A percentile compares a stretch with the other conserved stretches of the same genome.
Conservation (phyloP, 2,113 vertebrate species). For the Mesembrinibis cayennensis region DNA sequence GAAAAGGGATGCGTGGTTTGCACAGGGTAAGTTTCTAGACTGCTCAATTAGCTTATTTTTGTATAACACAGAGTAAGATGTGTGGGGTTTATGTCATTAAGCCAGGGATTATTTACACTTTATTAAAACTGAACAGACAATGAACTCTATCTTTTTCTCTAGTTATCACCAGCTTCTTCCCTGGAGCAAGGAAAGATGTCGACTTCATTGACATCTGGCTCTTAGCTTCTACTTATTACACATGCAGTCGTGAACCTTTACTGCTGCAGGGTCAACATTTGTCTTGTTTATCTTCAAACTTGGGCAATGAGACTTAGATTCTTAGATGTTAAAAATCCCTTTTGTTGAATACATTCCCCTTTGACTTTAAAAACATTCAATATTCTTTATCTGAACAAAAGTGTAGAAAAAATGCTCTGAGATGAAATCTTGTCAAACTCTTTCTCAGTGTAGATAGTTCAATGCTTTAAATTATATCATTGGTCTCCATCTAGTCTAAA, state of each 20-base stretch:
- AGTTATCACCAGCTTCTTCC: not conserved
- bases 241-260: not conserved
- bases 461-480: not conserved
- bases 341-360: not conserved
- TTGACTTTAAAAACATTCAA: not conserved
- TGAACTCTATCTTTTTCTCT: not conserved
- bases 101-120: not conserved
- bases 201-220: conserved; percentile 12
- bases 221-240: conserved; percentile 5
- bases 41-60: not conserved
- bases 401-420: not conserved
- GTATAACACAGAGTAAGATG: not conserved
- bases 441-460: not conserved
- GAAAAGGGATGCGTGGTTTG: not conserved
- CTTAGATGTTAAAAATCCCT: not conserved
- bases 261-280: conserved; percentile 1
- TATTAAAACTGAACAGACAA: not conserved
- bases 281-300: not conserved
- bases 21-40: not conserved
- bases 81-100: not conserved
- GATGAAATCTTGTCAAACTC: not conserved
- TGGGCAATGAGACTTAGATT: not conserved
- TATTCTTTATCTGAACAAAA: not conserved
- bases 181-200: not conserved
- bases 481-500: not conserved